Evolutionary conservation across 2,113 vertebrate species (phyloP).

Genomic region (Melanocharis versteri): DNA sequence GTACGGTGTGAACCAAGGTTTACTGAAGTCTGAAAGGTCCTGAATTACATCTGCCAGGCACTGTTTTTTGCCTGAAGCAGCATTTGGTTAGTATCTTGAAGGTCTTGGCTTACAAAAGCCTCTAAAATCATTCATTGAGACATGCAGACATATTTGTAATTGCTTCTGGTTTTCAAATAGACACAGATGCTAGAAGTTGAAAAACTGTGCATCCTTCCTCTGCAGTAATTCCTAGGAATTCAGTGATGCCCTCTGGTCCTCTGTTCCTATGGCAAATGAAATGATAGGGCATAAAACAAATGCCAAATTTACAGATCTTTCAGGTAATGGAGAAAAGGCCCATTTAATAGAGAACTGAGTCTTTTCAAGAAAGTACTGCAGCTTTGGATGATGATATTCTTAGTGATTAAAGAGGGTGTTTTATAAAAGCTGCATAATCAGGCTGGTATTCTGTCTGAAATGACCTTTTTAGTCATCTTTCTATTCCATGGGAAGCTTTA

Average conservation of each 20-base stretch:
- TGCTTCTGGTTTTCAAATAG: not conserved
- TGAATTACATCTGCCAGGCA: not conserved
- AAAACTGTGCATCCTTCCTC: not conserved
- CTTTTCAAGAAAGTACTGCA: not conserved
- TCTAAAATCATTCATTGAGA: not conserved
- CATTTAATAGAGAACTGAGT: not conserved
- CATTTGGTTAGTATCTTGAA: not conserved
- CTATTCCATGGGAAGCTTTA: not conserved
- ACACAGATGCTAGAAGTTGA: not conserved
- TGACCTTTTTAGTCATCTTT: slow-evolving; percentile 25
- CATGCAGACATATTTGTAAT: not conserved
- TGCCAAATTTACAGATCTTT: not conserved
- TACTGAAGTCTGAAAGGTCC: not conserved
- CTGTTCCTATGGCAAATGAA: not conserved
- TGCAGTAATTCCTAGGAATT: not conserved
- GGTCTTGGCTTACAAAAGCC: not conserved
- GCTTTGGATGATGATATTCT: not conserved
- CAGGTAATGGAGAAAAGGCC: not conserved
- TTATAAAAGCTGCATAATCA: slow-evolving; percentile 5
- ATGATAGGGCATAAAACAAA: not conserved
- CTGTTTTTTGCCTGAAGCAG: not conserved
- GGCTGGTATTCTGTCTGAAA: not conserved
- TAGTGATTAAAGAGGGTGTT: not conserved
- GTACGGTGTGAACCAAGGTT: not conserved
- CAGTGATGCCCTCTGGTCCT: not conserved